Conservation (phyloP, 1,140 invertebrate genomes). For the Melanaphis sacchari region DNA sequence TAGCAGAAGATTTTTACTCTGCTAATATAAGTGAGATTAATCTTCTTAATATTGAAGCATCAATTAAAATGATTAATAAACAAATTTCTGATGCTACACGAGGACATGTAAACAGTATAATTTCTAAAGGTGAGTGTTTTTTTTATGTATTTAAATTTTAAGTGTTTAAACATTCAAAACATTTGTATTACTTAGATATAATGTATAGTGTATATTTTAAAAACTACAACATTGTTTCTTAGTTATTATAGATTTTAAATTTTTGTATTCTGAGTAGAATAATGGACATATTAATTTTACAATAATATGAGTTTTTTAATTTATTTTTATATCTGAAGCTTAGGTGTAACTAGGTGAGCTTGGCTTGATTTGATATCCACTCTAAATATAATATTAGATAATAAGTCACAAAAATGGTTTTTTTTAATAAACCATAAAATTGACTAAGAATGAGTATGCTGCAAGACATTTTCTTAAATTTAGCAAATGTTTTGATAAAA, state of each 20-base stretch:
- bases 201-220: no score
- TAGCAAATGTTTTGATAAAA: no score
- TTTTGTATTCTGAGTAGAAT: neutral
- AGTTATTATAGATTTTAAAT: no score
- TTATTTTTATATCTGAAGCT: neutral
- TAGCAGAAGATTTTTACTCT: slow-evolving; percentile 66
- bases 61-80: slow-evolving; percentile 70
- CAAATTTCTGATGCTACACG: slow-evolving; percentile 71
- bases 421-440: neutral
- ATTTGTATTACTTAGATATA: neutral
- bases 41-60: slow-evolving; percentile 66
- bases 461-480: no score
- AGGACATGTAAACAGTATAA: slow-evolving; percentile 72
- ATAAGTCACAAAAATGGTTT: neutral
- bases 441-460: no score
- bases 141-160: neutral
- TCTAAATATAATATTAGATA: no score
- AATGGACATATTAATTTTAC: neutral
- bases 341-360: no score
- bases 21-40: slow-evolving; percentile 69
- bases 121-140: slow-evolving; percentile 66
- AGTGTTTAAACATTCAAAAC: neutral
- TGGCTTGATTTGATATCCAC: no score
- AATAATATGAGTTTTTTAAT: neutral
- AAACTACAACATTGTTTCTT: no score